Percentiles rank a stretch among this genome's conserved stretches.
Evolutionary conservation across 2,113 vertebrate species (phyloP).

Genomic region (Pionites leucogaster): DNA sequence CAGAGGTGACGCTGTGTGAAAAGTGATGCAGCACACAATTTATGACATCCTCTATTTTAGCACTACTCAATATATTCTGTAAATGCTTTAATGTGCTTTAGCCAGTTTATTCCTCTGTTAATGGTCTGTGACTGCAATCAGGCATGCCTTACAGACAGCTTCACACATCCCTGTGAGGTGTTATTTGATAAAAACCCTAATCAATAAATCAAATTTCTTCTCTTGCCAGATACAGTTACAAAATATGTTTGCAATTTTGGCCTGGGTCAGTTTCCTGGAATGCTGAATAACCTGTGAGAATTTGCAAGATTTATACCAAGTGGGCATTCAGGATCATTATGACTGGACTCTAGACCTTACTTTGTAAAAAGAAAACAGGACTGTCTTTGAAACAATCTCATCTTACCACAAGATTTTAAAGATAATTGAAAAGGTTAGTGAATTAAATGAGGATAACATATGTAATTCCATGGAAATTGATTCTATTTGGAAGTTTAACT

Average conservation of each 20-base stretch:
- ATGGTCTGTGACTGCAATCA: constrained; percentile 11
- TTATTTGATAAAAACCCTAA: constrained; percentile 53
- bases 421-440: neutral
- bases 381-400: neutral
- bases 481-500: neutral
- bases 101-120: constrained; percentile 46
- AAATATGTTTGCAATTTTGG: constrained; percentile 27
- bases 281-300: constrained; percentile 7
- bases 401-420: neutral
- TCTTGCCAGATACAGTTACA: constrained; percentile 18
- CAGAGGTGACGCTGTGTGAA: constrained; percentile 25
- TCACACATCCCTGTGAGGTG: constrained; percentile 14
- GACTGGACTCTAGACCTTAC: neutral
- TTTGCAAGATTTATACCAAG: neutral
- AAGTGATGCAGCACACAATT: constrained; percentile 41
- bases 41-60: constrained; percentile 57
- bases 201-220: constrained; percentile 51
- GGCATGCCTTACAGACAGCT: neutral
- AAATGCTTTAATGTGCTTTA: constrained; percentile 54
- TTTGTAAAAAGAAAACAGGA: neutral
- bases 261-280: constrained; percentile 13
- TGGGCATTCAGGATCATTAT: neutral
- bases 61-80: constrained; percentile 5
- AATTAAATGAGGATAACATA: neutral
- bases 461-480: neutral